Evolutionary conservation across 2,888 invertebrate genomes (phyloP).

Genomic region (Linnaemya tessellans): DNA sequence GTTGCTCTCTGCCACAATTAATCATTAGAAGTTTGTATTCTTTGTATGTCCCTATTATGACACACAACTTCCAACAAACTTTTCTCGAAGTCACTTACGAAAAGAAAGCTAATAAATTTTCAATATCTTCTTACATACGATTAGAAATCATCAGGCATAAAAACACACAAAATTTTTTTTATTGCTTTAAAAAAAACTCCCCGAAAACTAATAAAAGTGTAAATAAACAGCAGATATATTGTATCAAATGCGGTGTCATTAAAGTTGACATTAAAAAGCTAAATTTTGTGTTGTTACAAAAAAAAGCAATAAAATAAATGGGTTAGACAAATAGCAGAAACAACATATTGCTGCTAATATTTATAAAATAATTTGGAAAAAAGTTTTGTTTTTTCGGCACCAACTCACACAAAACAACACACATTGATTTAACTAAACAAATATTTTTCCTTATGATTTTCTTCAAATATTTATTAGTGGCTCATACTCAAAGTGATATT

Average conservation of each 20-base stretch:
- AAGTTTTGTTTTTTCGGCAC: not conserved
- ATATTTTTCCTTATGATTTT: conserved; percentile 25
- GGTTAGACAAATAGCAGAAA: conserved; percentile 16
- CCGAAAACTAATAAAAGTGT: too few species aligned
- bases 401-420: conserved; percentile 7
- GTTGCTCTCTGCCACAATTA: too few species aligned
- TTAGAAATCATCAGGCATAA: too few species aligned
- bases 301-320: not conserved
- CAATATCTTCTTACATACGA: too few species aligned
- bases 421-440: conserved; percentile 29
- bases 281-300: not conserved
- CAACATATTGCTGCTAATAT: conserved; percentile 38
- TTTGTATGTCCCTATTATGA: too few species aligned
- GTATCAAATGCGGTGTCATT: not conserved
- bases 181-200: too few species aligned
- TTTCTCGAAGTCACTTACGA: too few species aligned
- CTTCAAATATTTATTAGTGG: conserved; percentile 36
- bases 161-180: too few species aligned
- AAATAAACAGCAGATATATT: not conserved
- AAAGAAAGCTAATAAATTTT: too few species aligned
- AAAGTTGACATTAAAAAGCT: not conserved
- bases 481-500: conserved; percentile 14
- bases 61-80: too few species aligned
- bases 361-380: not conserved
- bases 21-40: too few species aligned